These are phyloP conservation scores for Gobiocypris rarus DNA, from an alignment of 2,113 vertebrate genomes.

Conservation along the genomic window DNA sequence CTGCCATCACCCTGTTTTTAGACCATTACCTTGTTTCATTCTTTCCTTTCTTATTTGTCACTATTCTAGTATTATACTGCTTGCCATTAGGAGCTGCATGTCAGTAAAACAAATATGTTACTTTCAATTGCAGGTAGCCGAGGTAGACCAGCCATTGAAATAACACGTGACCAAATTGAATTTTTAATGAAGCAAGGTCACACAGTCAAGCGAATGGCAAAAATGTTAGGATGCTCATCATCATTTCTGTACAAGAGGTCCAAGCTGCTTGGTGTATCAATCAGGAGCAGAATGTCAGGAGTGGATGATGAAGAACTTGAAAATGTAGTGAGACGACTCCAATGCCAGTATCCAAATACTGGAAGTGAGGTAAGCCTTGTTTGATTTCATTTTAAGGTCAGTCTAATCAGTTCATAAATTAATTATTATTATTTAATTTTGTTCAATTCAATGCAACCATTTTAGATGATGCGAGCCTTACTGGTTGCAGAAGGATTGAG, in stretches of 20 bases:
- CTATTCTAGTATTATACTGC: background rate
- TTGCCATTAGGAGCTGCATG: background rate
- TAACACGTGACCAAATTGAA: slow-evolving; percentile 6
- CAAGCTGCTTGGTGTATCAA: slow-evolving; percentile 24
- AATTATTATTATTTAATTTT: background rate
- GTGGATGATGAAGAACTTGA: background rate
- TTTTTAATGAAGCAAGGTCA: slow-evolving; percentile 25
- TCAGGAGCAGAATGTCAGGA: slow-evolving; percentile 5
- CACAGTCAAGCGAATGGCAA: slow-evolving; percentile 23
- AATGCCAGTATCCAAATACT: too few relatives aligned
- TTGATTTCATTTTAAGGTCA: background rate
- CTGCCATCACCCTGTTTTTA: too few relatives aligned
- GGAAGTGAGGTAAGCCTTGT: background rate
- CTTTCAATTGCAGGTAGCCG: background rate
- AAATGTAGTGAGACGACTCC: background rate
- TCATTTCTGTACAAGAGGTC: slow-evolving; percentile 23
- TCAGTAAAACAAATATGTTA: background rate
- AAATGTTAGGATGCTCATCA: background rate
- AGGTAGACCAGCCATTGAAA: slow-evolving; percentile 3
- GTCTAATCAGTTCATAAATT: background rate
- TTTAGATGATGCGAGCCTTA: background rate
- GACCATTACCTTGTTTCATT: too few relatives aligned
- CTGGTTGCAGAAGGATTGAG: background rate
- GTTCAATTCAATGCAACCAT: background rate
- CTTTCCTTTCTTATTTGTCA: background rate